Percentiles rank a stretch among this genome's conserved stretches.
Conservation (phyloP, 2,113 vertebrate genomes). For the Fregetta grallaria region DNA sequence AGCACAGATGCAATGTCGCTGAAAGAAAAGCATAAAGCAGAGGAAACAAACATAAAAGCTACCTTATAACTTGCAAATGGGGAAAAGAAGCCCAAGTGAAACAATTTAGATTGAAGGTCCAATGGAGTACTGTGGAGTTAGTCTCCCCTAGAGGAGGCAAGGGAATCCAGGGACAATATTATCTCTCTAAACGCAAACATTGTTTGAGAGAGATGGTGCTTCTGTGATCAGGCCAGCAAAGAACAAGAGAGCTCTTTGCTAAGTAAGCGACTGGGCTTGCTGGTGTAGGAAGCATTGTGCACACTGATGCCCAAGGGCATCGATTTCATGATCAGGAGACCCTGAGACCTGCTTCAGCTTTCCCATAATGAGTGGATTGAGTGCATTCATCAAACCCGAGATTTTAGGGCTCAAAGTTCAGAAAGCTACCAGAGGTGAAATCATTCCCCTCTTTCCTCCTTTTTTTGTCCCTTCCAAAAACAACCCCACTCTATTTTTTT, state of each 20-base stretch:
- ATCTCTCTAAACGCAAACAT: background rate
- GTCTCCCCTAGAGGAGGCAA: background rate
- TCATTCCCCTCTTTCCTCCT: background rate
- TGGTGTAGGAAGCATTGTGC: background rate
- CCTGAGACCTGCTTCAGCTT: background rate
- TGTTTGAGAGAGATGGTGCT: background rate
- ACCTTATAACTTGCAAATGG: background rate
- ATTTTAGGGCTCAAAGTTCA: slow-evolving; percentile 19
- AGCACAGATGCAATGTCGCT: background rate
- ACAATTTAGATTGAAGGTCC: background rate
- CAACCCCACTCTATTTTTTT: background rate
- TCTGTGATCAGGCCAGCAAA: background rate
- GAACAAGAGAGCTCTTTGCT: background rate
- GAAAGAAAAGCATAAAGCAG: background rate
- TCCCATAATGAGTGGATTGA: background rate
- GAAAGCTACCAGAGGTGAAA: slow-evolving; percentile 14
- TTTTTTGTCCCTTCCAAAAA: background rate
- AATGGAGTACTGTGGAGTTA: background rate
- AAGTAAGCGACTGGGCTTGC: background rate
- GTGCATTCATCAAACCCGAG: background rate
- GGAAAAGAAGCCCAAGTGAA: background rate
- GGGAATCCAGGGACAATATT: background rate
- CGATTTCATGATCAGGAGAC: background rate
- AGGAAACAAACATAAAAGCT: background rate
- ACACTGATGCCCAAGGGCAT: background rate